phyloP scores from a whole-genome alignment of 2,797 vertebrate species.

The Acrocephalus scirpaceus region DNA sequence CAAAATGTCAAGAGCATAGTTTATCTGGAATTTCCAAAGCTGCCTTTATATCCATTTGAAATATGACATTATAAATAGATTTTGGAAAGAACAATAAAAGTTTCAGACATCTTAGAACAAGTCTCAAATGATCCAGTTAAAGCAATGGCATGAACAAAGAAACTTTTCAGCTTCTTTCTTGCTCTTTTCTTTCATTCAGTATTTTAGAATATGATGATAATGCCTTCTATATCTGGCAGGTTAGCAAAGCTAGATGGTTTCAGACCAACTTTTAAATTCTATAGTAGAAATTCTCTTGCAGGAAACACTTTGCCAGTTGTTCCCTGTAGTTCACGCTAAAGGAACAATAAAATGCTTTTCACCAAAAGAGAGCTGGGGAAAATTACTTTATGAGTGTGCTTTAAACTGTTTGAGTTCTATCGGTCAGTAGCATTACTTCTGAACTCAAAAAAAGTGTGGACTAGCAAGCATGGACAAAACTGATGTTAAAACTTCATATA shows the following conservation, averaged over 20 bases:
- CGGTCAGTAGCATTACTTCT: not conserved
- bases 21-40: not conserved
- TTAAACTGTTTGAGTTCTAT: not conserved
- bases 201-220: not conserved
- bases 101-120: not conserved
- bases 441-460: not conserved
- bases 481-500: not conserved
- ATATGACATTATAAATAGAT: not conserved
- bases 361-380: not conserved
- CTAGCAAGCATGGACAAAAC: not conserved
- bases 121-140: not conserved
- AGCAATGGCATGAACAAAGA: not conserved
- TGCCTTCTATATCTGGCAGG: not conserved
- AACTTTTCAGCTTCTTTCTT: not conserved
- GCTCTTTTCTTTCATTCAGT: not conserved
- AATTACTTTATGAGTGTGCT: not conserved
- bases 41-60: not conserved
- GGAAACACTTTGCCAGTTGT: not conserved
- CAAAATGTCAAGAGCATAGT: not conserved
- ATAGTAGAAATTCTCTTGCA: not conserved
- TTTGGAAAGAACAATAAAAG: not conserved
- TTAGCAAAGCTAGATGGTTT: not conserved
- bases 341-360: not conserved
- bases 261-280: not conserved
- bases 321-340: not conserved